Conservation (phyloP, 2,113 vertebrate species). For the Nicator chloris region DNA sequence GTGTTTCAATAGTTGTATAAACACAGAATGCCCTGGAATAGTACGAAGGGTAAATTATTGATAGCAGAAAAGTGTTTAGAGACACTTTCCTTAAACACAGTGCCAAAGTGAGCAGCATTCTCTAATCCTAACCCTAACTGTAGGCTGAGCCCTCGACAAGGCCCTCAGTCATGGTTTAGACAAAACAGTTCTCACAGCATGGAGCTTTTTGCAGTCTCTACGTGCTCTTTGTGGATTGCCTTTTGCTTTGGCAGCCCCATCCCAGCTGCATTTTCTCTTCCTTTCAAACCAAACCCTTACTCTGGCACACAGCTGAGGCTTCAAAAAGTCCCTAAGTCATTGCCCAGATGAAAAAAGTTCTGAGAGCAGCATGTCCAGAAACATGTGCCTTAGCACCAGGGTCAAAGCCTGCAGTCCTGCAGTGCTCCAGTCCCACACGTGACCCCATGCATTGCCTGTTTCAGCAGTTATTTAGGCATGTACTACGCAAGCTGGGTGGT, state of each 20-base stretch:
- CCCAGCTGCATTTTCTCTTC: background rate
- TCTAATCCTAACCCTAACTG: background rate
- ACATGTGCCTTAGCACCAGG: background rate
- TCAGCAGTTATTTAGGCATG: background rate
- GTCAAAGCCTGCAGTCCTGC: background rate
- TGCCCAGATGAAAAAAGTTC: background rate
- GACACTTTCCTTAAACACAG: background rate
- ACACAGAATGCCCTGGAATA: background rate
- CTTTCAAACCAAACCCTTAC: background rate
- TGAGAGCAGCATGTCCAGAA: background rate
- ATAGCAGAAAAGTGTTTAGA: constrained; percentile 1
- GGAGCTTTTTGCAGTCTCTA: rapidly evolving
- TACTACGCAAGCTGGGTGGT: background rate
- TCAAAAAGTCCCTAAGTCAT: background rate
- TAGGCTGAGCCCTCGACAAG: background rate
- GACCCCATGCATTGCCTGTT: background rate
- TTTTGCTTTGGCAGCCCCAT: background rate
- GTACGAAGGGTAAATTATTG: background rate
- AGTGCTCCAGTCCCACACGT: rapidly evolving
- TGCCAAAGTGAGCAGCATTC: background rate
- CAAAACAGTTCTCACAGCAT: background rate
- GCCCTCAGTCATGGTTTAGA: background rate
- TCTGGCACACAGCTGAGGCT: background rate
- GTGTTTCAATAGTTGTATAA: constrained; percentile 15
- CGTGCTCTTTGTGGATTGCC: rapidly evolving